Evolutionary conservation across 2,797 vertebrate species (phyloP).

Genomic region (Nothura maculosa): DNA sequence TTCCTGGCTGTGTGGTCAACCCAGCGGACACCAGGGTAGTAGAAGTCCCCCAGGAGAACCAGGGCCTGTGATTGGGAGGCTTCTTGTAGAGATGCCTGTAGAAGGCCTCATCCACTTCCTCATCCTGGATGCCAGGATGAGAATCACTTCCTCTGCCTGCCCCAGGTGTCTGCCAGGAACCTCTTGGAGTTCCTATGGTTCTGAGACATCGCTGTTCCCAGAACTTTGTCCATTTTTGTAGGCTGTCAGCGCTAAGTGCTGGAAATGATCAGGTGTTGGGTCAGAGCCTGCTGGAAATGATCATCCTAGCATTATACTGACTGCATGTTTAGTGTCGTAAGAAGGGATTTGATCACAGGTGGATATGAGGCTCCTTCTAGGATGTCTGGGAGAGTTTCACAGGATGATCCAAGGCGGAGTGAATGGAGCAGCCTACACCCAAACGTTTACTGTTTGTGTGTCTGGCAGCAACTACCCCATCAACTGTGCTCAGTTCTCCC

Average conservation of each 20-base stretch:
- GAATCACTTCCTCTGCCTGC: background rate
- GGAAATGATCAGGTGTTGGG: background rate
- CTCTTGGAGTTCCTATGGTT: background rate
- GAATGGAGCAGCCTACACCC: background rate
- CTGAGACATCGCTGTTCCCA: background rate
- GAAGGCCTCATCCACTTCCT: too few relatives aligned
- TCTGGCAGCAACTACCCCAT: background rate
- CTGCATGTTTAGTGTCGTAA: background rate
- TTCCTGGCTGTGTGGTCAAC: too few relatives aligned
- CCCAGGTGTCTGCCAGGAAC: background rate
- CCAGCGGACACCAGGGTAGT: too few relatives aligned
- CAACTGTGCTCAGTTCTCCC: background rate
- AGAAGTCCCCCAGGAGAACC: too few relatives aligned
- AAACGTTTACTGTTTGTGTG: background rate
- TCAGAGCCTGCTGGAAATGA: background rate
- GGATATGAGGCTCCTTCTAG: background rate
- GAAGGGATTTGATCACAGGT: accelerated
- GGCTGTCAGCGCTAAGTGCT: background rate
- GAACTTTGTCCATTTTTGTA: background rate
- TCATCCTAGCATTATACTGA: background rate
- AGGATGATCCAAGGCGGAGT: background rate
- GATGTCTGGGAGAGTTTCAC: background rate
- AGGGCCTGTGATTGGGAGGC: too few relatives aligned
- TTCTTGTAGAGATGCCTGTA: too few relatives aligned
- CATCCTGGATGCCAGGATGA: too few relatives aligned